A percentile compares a stretch with the other conserved stretches of the same genome.
These are phyloP conservation scores for Asarcornis scutulata DNA, from an alignment of 2,113 vertebrate genomes.

Conservation along the genomic window DNA sequence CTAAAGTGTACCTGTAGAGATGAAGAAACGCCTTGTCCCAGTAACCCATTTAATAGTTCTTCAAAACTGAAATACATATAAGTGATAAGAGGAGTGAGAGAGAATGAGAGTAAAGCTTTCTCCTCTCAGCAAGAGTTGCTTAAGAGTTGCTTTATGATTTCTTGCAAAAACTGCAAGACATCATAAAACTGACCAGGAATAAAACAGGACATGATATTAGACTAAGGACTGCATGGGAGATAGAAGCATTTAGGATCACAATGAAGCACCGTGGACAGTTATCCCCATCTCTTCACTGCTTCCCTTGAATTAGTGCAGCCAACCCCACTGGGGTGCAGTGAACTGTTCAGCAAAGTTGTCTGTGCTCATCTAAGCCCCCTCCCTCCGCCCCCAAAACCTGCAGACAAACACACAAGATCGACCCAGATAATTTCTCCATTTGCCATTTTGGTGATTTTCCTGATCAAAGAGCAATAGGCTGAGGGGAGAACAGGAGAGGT, in stretches of 20 bases:
- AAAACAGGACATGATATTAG: background rate
- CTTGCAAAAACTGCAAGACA: background rate
- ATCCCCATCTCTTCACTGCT: background rate
- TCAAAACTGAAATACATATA: background rate
- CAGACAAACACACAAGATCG: background rate
- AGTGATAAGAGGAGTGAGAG: background rate
- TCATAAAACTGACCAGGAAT: background rate
- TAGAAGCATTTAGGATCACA: background rate
- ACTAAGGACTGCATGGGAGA: background rate
- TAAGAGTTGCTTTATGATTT: background rate
- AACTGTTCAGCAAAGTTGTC: accelerated
- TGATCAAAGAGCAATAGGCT: background rate
- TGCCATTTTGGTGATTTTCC: background rate
- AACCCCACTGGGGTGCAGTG: background rate
- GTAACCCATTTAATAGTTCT: background rate
- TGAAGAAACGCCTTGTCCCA: background rate
- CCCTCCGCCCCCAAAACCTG: background rate
- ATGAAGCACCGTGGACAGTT: background rate
- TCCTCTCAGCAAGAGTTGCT: background rate
- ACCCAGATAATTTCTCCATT: background rate
- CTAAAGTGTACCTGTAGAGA: background rate
- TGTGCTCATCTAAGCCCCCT: background rate
- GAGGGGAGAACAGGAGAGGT: background rate
- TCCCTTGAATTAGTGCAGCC: accelerated
- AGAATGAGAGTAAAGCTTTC: background rate